Conservation (phyloP, 2,888 invertebrate genomes). For the Nomada fabriciana region DNA sequence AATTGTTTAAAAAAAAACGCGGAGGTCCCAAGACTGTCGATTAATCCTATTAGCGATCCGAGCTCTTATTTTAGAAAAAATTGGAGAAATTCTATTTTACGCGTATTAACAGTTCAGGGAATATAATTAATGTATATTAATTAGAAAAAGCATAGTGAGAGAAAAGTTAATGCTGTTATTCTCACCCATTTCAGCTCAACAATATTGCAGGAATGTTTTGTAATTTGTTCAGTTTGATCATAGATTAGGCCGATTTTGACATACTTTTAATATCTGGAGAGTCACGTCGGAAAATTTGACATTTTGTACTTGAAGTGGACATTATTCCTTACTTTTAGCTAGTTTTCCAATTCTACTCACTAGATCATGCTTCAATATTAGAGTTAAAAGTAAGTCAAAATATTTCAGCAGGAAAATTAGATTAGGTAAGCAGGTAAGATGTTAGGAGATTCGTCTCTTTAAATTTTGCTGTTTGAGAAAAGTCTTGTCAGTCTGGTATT, state of each 20-base stretch:
- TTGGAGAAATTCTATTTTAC: constrained; percentile 44
- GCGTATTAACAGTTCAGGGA: constrained; percentile 34
- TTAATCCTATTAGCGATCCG: constrained; percentile 30
- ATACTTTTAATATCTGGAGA: constrained; percentile 59
- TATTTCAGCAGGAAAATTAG: constrained; percentile 73
- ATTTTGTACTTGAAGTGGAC: neutral
- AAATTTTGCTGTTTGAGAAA: constrained; percentile 71
- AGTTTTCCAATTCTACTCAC: neutral
- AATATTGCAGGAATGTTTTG: constrained; percentile 54
- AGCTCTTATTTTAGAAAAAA: constrained; percentile 16
- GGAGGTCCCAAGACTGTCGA: constrained; percentile 40
- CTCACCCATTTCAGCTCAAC: constrained; percentile 65
- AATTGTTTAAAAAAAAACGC: constrained; percentile 52
- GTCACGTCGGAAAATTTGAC: neutral
- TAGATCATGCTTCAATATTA: constrained; percentile 6
- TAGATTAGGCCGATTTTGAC: constrained; percentile 75
- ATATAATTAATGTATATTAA: constrained; percentile 25
- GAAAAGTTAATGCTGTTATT: constrained; percentile 52
- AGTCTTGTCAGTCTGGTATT: constrained; percentile 84
- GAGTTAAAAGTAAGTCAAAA: constrained; percentile 69
- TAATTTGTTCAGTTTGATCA: constrained; percentile 59
- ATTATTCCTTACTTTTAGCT: neutral
- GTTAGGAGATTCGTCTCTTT: constrained; percentile 66
- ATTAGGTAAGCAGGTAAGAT: constrained; percentile 67
- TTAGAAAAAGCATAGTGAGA: neutral